phyloP scores from a whole-genome alignment of 2,888 invertebrate species.

The Alitta virens region DNA sequence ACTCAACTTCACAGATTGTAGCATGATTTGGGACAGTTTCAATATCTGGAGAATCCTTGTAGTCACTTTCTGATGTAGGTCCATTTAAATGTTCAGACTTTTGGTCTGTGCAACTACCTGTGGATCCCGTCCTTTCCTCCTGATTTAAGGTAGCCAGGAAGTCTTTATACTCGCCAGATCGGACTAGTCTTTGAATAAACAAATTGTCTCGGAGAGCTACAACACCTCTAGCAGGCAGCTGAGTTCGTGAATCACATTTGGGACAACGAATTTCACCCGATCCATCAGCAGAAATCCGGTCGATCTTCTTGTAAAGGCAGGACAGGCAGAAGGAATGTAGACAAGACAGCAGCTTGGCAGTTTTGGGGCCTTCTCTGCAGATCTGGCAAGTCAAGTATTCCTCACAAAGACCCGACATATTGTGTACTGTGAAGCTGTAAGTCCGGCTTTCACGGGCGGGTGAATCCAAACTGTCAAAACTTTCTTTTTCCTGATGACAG shows the following conservation, averaged over 20 bases:
- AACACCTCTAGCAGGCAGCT: neutral
- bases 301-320: slow-evolving; percentile 1
- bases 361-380: neutral
- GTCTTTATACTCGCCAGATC: neutral
- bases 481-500: neutral
- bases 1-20: too few relatives aligned
- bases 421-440: neutral
- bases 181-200: neutral
- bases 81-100: too few relatives aligned
- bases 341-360: slow-evolving; percentile 10
- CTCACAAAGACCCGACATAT: neutral
- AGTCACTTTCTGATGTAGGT: too few relatives aligned
- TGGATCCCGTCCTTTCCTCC: too few relatives aligned
- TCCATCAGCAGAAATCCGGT: neutral
- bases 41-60: too few relatives aligned
- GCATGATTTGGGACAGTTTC: too few relatives aligned
- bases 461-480: neutral
- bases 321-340: slow-evolving; percentile 7
- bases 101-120: too few relatives aligned
- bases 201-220: neutral
- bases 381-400: neutral
- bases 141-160: neutral
- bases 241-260: neutral
- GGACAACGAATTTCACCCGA: neutral
- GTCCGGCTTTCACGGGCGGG: neutral